phyloP scores from a whole-genome alignment of 2,888 invertebrate species.

The Philereme vetulata region DNA sequence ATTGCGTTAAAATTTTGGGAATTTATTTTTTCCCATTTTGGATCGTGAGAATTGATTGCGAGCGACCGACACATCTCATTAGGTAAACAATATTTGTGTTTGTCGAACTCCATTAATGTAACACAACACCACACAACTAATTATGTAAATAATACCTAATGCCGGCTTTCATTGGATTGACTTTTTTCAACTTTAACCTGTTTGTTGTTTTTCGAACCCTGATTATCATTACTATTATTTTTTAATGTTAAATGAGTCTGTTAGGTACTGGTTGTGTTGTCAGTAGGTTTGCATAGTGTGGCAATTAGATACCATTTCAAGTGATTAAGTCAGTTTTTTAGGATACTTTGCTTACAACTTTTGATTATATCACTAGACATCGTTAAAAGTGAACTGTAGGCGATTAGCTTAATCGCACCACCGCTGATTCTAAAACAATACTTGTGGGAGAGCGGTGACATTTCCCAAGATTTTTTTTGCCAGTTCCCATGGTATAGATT shows the following conservation, averaged over 20 bases:
- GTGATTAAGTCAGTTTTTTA: too few relatives aligned
- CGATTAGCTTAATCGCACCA: conserved; percentile 12
- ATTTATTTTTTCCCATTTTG: conserved; percentile 65
- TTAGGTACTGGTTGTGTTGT: neutral
- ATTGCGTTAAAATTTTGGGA: conserved; percentile 73
- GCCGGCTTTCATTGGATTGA: conserved; percentile 16
- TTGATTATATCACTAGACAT: neutral
- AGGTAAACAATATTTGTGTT: conserved; percentile 71
- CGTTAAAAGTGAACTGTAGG: conserved; percentile 7
- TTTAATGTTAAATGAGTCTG: conserved; percentile 16
- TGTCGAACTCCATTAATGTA: conserved; percentile 48
- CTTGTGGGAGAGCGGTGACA: conserved; percentile 35
- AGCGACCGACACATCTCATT: conserved; percentile 71
- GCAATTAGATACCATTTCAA: neutral
- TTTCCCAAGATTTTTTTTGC: conserved; percentile 33
- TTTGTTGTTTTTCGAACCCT: conserved; percentile 10
- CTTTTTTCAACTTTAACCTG: conserved; percentile 23
- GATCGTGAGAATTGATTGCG: conserved; percentile 78
- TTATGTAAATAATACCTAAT: conserved; percentile 29
- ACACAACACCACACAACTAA: conserved; percentile 38
- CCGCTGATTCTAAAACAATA: conserved; percentile 34
- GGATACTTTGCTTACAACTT: neutral
- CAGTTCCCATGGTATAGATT: conserved; percentile 29
- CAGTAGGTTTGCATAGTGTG: neutral
- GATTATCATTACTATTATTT: conserved; percentile 14